Evolutionary conservation across 2,888 invertebrate genomes (phyloP), one percentile per base, ranked within the genome.

Genomic region (Drosophila neotestacea): DNA sequence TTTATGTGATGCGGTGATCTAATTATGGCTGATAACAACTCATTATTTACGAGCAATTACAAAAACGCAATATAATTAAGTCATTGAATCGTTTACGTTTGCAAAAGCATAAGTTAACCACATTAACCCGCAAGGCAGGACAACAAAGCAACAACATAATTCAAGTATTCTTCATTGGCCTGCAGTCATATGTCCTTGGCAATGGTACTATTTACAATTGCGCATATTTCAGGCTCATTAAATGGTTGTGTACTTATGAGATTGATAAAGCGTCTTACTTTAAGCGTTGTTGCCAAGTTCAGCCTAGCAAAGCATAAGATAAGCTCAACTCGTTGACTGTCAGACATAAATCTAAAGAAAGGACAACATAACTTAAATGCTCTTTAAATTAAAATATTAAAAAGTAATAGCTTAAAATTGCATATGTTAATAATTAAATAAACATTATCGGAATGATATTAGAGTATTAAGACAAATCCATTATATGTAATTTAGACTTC

Each of bases 31-130:
- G n/a, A 34, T 13, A 44, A 48, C 32, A 60, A 60, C 56, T 72
- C 44, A 61, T 71, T 67, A 78, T 81, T 84, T 62, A 74, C 60
- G 54, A 67, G 65, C 80, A 81, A 81, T 71, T 81, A 79, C 74
- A 66, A 48, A 41, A 54, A 54, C 41, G 4, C 62, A 46, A 54
- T 44, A 65, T 47, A 84, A 84, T 84, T 86, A 88, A 88, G 72
- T 71, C 74, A 73, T 72, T 80, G 67, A 69, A 59, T 55, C 72
- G 52, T 71, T 85, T 82, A 64, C 48, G 48, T 34, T 63, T 9
- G 16, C 47, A 66, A 62, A 56, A 38, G 70, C 79, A 65, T 65
- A 70, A 77, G 73, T 71, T 70, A 70, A 70, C 44, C 52, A 42
- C 13, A 34, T 42, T 27, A 36, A 63, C 54, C 55, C 70, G 30